Percentiles rank a stretch among this genome's conserved stretches.
These are phyloP conservation scores for Paramuricea clavata DNA, from an alignment of 92 coral and sea anemone genomes.

Conservation along the genomic window DNA sequence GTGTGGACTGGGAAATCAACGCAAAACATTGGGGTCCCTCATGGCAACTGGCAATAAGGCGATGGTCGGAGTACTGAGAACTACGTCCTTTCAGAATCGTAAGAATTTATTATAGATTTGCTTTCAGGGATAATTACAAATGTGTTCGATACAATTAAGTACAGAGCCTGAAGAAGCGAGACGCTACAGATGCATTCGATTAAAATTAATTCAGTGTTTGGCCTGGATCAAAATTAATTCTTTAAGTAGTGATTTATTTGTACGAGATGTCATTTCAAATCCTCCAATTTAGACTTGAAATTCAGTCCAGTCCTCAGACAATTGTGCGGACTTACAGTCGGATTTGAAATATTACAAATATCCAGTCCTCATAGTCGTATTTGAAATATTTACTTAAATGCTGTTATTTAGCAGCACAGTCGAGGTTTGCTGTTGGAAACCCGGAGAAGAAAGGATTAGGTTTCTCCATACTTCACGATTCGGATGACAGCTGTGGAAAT, in stretches of 20 bases:
- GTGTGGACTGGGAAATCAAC: constrained; percentile 58
- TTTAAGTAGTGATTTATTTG: no score
- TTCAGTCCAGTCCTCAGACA: no score
- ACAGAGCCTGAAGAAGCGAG: no score
- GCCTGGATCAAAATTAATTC: no score
- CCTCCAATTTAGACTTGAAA: no score
- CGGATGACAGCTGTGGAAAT: constrained; percentile 38
- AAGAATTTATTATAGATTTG: constrained; percentile 27
- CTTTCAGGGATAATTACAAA: not conserved
- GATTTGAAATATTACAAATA: no score
- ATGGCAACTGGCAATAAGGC: constrained; percentile 83
- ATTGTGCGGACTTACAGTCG: no score
- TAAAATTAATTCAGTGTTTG: no score
- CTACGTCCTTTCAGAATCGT: constrained; percentile 77
- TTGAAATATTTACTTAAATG: not conserved
- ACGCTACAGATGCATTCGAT: no score
- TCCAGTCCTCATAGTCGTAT: no score
- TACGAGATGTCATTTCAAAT: no score
- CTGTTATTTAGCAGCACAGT: constrained; percentile 58
- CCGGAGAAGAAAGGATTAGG: constrained; percentile 50
- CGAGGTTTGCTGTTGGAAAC: constrained; percentile 71
- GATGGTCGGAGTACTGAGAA: constrained; percentile 78
- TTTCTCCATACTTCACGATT: constrained; percentile 73
- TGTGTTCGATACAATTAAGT: no score
- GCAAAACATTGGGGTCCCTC: constrained; percentile 82